Base-by-base conservation (phyloP, 2,113 vertebrate genomes). In the Atherinomorus stipes region DNA sequence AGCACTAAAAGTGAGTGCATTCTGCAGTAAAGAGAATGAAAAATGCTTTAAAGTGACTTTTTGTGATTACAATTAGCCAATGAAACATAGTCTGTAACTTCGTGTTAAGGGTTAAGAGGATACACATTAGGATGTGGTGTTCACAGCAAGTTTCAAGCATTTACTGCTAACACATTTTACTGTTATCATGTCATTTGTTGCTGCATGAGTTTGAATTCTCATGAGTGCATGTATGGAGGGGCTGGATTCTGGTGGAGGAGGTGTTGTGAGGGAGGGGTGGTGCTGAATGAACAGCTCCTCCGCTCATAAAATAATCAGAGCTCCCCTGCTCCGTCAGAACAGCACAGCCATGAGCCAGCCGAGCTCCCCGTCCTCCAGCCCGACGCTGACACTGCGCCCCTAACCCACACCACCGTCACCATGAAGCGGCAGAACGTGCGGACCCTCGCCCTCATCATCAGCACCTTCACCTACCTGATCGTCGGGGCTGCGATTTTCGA, bases 381-480 rank as follows among this genome's bases (percentile, higher is more conserved):
- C 90, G 84, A 67, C 89, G 84, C 81, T 80, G 57, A 80, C 87
- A 79, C 83, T 91, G 86, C 83, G 64, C 65, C 85, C 83, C 90
- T 93, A 91, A 96, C 89, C 38, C 79, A 21, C 52, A 26, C 57
- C 44, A 38, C 13, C 69, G 3, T 44, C 77, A 83, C 91, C 93
- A 98, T 98, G 97, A 98, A 98, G 96, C 93, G 96, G 94, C 97
- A 98, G 87, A 97, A 97, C 94, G 95, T 96, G 91, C 85, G 97
- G 91, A 98, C 97, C 86, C 91, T 98, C 90, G 95, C 95, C 22
- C 96, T 98, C 78, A 97, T 98, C 94, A 86, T 95, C 84, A 96
- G 96, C 93, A 98, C 96, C 92, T 96, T 98, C 91, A 95, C 96
- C 73, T 98, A 98, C 93, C 93, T 98, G 93, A 94, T 98, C 87